phyloP scores from a whole-genome alignment of 1,140 invertebrate species.

The Drosophila sp. region DNA sequence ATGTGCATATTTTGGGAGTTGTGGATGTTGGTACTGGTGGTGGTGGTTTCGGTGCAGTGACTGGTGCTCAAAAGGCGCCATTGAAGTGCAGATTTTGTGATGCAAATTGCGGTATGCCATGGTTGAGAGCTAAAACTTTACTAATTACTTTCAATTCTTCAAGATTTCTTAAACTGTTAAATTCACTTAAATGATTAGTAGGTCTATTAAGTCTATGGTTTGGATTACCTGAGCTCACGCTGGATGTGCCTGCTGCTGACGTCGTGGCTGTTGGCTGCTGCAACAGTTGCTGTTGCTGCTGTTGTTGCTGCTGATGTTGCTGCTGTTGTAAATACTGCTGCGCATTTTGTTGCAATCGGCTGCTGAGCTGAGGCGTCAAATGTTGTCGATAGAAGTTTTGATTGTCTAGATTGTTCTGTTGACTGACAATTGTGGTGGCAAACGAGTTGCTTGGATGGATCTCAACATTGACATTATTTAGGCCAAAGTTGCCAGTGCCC shows the following conservation, averaged over 20 bases:
- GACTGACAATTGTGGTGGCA: conserved; percentile 68
- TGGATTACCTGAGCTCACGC: conserved; percentile 70
- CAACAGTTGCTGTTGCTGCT: conserved; percentile 41
- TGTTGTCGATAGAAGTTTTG: conserved; percentile 83
- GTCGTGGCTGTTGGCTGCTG: conserved; percentile 49
- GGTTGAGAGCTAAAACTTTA: conserved; percentile 91
- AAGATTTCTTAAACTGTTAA: conserved; percentile 87
- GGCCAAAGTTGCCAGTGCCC: conserved; percentile 84
- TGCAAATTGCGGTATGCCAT: conserved; percentile 85
- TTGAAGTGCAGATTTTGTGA: conserved; percentile 81
- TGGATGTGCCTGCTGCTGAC: conserved; percentile 62
- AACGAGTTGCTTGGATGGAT: conserved; percentile 70
- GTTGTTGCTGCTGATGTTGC: conserved; percentile 68
- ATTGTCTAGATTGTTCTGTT: conserved; percentile 71
- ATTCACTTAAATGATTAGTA: conserved; percentile 85
- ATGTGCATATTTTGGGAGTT: conserved; percentile 37
- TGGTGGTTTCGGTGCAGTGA: conserved; percentile 50
- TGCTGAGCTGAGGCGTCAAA: conserved; percentile 75
- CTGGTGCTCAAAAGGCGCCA: conserved; percentile 71
- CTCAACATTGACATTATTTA: conserved; percentile 70
- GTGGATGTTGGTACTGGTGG: conserved; percentile 39
- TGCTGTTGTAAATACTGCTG: conserved; percentile 75
- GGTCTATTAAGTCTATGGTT: conserved; percentile 85
- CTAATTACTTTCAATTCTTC: conserved; percentile 91
- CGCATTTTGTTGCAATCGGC: conserved; percentile 76